Evolutionary conservation across 1,140 invertebrate species (phyloP), one percentile per base, ranked within the genome.

Genomic region (Cataglyphis hispanica): DNA sequence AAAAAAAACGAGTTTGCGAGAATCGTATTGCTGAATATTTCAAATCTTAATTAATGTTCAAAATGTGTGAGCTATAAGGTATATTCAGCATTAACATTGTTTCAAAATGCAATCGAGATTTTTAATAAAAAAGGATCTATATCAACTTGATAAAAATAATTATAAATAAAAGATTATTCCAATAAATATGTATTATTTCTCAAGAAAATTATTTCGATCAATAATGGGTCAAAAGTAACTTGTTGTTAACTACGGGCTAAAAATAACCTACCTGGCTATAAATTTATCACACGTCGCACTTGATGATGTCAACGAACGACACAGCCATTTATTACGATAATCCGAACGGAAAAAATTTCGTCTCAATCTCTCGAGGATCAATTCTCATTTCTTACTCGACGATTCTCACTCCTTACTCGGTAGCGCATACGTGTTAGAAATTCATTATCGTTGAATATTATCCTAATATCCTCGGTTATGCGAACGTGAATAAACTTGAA

Each of bases 261-360:
- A 80, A 37, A 16, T 66, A 66, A 66, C 1, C 22, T 56, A 69
- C 13, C 0, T 67, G 16, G 2, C 34, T 56, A 40, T 19, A 27
- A 56, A 77, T 19, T 58, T 80, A 80, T 80, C 46, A 80, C 31
- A 69, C 50, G 22, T 80, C 63, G 76, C 43, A 80, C 31, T 80
- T 37, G 34, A 46, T 43, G 31, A 80, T 67, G 31, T 31, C 31
- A 31, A 13, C 46, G 31, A 80, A 80, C 31, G 61, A 67, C 76
- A 80, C 76, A 80, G 77, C 77, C 77, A 80, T 80, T 80, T 69
- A 56, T 69, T 34, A 13, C 19, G 7, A 56, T 13, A 22, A 19
- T 34, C 37, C 61, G 19, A 77, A 46, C 25, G 25, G 25, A 63
- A 77, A 63, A 77, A 43, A 11, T 4, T 19, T 61, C 27, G n/a